Evolutionary conservation across 2,113 vertebrate genomes (phyloP), one percentile per base, ranked within the genome.

Genomic region (Nannospalax galili): DNA sequence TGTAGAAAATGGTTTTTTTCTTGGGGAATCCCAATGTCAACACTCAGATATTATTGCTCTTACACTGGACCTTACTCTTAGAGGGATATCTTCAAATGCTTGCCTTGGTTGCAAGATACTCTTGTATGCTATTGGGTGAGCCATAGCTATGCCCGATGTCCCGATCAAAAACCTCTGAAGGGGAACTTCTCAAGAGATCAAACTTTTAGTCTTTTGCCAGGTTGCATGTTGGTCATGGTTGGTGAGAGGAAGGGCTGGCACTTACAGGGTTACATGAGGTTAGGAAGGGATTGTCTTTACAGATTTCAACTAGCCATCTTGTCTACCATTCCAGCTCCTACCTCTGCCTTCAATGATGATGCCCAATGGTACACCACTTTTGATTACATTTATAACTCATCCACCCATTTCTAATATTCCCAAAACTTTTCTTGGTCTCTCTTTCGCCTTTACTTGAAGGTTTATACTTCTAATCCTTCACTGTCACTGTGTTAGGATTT

Each of bases 401-500:
- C 17, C 56, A 77, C 70, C 10, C 28, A 64, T 77, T 92, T 86
- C 32, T 80, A 37, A 77, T 75, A 52, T 56, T 64, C 72, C 48
- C 42, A 40, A 67, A 37, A 48, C 42, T 17, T 26, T 42, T 65
- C 37, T n/a, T n/a, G 4, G 10, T 22, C 20, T 80, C 15, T 67
- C n/a, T 81, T 86, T 80, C 40, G 90, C 48, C 74, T 92, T 19
- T 92, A 42, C 37, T 81, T n/a, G 9, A 82, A 92, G 14, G 11
- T 56, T 87, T 74, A 60, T 3, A 81, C 42, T 30, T 87, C 37
- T n/a, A 92, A 77, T 65, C 11, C 14, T 90, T 78, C 84, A 92
- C 24, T 84, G 52, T 91, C 3, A 1, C 37, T 90, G 67, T 90
- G 91, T 87, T 95, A 75, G 52, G 19, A 95, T 92, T 87, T 84